Base-by-base conservation (phyloP, 2,113 vertebrate genomes). In the Osmerus eperlanus region DNA sequence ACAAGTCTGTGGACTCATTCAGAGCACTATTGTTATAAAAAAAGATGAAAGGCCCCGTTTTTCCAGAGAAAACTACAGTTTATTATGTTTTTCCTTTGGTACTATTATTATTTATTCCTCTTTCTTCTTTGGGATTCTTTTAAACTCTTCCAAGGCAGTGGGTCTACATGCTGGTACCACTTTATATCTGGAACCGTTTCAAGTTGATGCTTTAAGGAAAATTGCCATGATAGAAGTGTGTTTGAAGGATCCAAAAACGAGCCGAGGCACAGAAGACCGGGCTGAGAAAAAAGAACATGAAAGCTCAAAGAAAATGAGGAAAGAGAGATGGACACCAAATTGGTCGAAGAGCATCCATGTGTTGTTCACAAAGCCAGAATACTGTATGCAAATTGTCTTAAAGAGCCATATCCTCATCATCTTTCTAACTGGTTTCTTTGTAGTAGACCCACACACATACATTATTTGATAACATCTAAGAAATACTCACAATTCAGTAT, bases 21-120 rank as follows among this genome's bases (percentile, higher is more conserved):
- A 91, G 83, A 88, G 81, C 86, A 91, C 89, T 84, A 91, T 85
- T 90, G 89, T 90, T 85, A 87, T 79, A 85, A 87, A 85, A 85
- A 85, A 82, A 91, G 91, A 91, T 91, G 89, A 91, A 92, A 91
- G 91, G 82, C 73, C 41, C 70, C 79, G 82, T 76, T 79, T 85
- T 85, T 79, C 81, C 77, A 74, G 82, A 84, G 80, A 90, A 90
- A 91, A 87, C 82, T 77, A 81, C 81, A 80, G 83, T 87, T 89
- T 87, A 91, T 89, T 90, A 89, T 88, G 83, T 80, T 83, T 87
- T 84, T 83, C 87, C 83, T 84, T 85, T 82, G 84, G 86, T 81
- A 80, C 86, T 88, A 83, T 89, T 90, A 91, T 91, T 92, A 88
- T 91, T 90, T 89, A 91, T 89, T 78, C 83, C 76, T 85, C 78